Conservation (phyloP, 2,797 vertebrate species). For the Apogon talboti region DNA sequence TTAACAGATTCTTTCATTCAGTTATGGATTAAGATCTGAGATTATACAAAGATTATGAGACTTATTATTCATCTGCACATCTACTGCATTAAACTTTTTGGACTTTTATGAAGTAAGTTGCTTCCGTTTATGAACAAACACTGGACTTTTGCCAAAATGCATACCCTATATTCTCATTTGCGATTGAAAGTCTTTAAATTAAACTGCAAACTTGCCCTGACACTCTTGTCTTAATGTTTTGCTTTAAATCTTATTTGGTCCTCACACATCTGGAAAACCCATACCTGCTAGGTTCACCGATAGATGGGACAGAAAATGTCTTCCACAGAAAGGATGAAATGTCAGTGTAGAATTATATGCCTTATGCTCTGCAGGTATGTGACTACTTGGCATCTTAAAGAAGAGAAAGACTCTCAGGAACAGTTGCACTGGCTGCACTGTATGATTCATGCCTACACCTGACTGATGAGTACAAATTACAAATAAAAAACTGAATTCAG, state of each 20-base stretch:
- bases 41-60: too few relatives aligned
- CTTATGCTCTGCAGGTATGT: slow-evolving; percentile 27
- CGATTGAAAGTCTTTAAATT: too few relatives aligned
- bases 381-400: slow-evolving; percentile 22
- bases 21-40: too few relatives aligned
- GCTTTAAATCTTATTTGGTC: not conserved
- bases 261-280: slow-evolving; percentile 58
- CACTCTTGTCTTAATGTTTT: not conserved
- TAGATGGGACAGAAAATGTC: slow-evolving; percentile 29
- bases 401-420: not conserved
- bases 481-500: not conserved
- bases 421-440: slow-evolving; percentile 11
- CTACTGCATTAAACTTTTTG: too few relatives aligned
- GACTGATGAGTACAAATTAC: slow-evolving; percentile 1
- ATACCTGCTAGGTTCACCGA: slow-evolving; percentile 24
- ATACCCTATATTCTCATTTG: not conserved
- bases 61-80: too few relatives aligned
- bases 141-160: too few relatives aligned
- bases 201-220: not conserved
- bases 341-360: slow-evolving; percentile 34
- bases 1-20: too few relatives aligned
- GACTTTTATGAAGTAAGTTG: too few relatives aligned
- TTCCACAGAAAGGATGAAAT: slow-evolving; percentile 42
- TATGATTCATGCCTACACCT: not conserved
- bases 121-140: not conserved